These are phyloP conservation scores for Conomelus anceps DNA, from an alignment of 2,888 invertebrate genomes.

Conservation along the genomic window DNA sequence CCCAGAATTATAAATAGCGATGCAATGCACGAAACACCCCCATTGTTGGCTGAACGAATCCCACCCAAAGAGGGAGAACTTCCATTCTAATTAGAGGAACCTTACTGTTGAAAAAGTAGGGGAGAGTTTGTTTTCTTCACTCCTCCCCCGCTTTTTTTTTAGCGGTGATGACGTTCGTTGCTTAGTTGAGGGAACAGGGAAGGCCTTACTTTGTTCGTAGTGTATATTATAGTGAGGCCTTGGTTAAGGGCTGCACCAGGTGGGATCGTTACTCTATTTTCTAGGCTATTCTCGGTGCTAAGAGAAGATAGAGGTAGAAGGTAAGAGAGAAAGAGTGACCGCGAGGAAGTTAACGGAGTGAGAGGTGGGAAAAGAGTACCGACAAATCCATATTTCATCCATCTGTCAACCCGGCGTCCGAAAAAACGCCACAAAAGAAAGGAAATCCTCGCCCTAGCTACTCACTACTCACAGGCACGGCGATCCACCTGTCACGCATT, in stretches of 20 bases:
- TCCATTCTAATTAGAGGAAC: background rate
- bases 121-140: background rate
- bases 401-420: conserved; percentile 2
- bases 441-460: background rate
- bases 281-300: background rate
- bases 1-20: background rate
- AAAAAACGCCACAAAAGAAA: conserved; percentile 5
- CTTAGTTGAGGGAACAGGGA: background rate
- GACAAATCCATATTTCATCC: conserved; percentile 9
- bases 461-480: background rate
- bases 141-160: background rate
- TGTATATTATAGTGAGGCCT: background rate
- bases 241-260: background rate
- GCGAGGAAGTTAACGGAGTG: too few species aligned
- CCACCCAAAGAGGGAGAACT: background rate
- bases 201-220: too few species aligned
- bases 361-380: background rate
- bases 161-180: too few species aligned
- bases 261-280: conserved; percentile 8
- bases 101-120: background rate
- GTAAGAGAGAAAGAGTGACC: too few species aligned
- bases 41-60: background rate
- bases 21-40: background rate
- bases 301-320: background rate
- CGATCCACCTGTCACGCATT: background rate